Evolutionary conservation across 2,113 vertebrate genomes (phyloP), one percentile per base, ranked within the genome.

Genomic region (Larimichthys polyactis): DNA sequence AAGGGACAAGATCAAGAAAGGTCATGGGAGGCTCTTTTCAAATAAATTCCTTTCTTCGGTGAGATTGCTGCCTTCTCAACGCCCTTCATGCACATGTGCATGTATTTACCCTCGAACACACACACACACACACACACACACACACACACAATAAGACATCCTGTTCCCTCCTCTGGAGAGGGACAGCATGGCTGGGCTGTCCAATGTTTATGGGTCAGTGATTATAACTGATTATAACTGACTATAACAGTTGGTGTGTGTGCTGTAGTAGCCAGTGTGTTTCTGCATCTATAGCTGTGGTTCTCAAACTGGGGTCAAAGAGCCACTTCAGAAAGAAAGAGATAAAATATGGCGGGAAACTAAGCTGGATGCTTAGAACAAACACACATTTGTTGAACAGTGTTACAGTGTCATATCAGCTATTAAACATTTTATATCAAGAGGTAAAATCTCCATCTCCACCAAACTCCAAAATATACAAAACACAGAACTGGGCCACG

Each of bases 11-110:
- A 91, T 91, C 89, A 92, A 81, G 78, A 70, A 51, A 71, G 91
- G 92, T 92, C 93, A 88, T 65, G 87, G 84, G 88, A 93, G 75
- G 79, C 66, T 84, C 59, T 80, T 81, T 75, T 71, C 70, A 85
- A 82, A 91, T 88, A 79, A 87, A 89, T 71, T 69, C 73, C 83
- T 87, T 29, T 81, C 82, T 86, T 76, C 0, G 78, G 82, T n/a
- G 86, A 90, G 68, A 89, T 77, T 46, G 82, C 82, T 81, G 76
- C 59, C 77, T 88, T 78, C 76, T 77, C 71, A 9, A 22, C 92
- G 85, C 76, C 85, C 88, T 92, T 89, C 78, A 89, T 65, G 74
- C 75, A 85, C 82, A 89, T 76, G 72, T 70, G 58, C 74, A 63
- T 60, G 17, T 54, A 74, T 75, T 79, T 85, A 65, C 20, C 14